phyloP scores from a whole-genome alignment of 2,113 vertebrate species.

The Sinocyclocheilus anophthalmus region DNA sequence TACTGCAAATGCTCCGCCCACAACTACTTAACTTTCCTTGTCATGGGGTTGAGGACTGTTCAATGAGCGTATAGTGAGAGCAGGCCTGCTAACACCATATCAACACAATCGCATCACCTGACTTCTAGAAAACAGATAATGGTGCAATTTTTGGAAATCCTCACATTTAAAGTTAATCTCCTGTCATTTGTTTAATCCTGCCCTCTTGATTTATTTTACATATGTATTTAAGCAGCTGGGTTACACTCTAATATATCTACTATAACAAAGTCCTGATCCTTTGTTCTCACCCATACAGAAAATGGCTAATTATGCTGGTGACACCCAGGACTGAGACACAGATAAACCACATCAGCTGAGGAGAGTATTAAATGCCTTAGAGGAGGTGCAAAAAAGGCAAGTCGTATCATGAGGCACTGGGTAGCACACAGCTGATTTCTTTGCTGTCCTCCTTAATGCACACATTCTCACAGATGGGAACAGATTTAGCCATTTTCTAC shows the following conservation, averaged over 20 bases:
- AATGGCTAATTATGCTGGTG: conserved; percentile 65
- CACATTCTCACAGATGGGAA: no score
- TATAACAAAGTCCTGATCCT: conserved; percentile 54
- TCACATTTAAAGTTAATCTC: neutral
- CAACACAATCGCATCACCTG: conserved; percentile 75
- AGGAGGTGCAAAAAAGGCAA: conserved; percentile 7
- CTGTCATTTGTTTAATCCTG: neutral
- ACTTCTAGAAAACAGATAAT: neutral
- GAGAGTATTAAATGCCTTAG: conserved; percentile 23
- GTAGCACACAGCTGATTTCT: conserved; percentile 23
- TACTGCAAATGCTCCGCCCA: fast-evolving
- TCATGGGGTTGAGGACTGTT: conserved; percentile 81
- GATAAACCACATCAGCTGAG: conserved; percentile 38
- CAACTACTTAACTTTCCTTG: conserved; percentile 63
- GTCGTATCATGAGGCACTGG: conserved; percentile 14
- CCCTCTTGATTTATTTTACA: conserved; percentile 6
- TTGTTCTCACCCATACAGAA: conserved; percentile 61
- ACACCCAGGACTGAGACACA: conserved; percentile 21
- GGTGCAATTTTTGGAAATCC: conserved; percentile 89
- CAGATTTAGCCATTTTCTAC: no score
- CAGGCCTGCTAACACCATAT: conserved; percentile 78
- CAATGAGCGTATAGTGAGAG: conserved; percentile 77
- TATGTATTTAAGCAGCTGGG: conserved; percentile 36
- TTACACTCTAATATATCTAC: conserved; percentile 14
- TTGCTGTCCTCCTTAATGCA: neutral